phyloP scores from a whole-genome alignment of 1,140 invertebrate species.

The Arctopsyche grandis region DNA sequence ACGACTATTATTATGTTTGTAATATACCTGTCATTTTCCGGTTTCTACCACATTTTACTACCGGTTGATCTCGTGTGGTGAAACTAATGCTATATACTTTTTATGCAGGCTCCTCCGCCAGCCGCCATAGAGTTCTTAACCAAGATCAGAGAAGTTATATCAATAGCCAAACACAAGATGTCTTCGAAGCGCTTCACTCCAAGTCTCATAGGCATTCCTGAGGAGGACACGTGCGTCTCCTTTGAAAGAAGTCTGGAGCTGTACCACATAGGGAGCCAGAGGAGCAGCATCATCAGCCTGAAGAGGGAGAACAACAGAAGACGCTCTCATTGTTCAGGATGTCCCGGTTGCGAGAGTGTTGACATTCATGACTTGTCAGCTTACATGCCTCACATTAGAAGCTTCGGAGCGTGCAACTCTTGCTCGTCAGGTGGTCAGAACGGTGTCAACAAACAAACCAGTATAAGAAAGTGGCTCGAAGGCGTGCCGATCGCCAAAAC shows the following conservation, averaged over 20 bases:
- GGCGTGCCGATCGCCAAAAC: conserved; percentile 70
- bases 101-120: conserved; percentile 78
- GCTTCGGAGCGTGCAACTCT: conserved; percentile 64
- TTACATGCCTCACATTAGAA: conserved; percentile 61
- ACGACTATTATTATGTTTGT: no score
- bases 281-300: conserved; percentile 67
- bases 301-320: conserved; percentile 69
- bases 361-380: conserved; percentile 58
- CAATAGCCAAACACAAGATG: conserved; percentile 89
- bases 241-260: conserved; percentile 62
- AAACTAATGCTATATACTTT: neutral
- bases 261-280: conserved; percentile 65
- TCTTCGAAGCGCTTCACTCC: conserved; percentile 81
- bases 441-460: conserved; percentile 75
- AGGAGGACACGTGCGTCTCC: conserved; percentile 72
- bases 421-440: conserved; percentile 60
- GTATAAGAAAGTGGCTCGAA: conserved; percentile 82
- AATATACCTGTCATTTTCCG: no score
- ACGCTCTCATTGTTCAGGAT: conserved; percentile 69
- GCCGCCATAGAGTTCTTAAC: conserved; percentile 86
- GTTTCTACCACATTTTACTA: no score
- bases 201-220: conserved; percentile 81
- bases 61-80: no score
- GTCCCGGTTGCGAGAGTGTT: conserved; percentile 70
- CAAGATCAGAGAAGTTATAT: conserved; percentile 88